Base-by-base conservation (phyloP, 2,797 vertebrate species). In the Chelon labrosus region DNA sequence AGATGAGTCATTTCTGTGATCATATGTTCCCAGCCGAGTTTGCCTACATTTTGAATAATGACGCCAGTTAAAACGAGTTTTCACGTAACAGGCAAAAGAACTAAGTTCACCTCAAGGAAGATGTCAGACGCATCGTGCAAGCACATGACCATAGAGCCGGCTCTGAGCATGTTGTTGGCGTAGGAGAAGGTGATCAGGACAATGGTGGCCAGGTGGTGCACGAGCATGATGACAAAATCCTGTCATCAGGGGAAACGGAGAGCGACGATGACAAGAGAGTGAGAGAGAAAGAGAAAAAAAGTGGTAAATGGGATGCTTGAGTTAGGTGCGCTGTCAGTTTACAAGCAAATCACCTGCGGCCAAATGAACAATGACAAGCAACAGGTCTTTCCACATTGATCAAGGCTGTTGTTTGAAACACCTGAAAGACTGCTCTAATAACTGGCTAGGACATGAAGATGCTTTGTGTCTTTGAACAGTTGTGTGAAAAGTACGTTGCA, bases 191-290 rank as follows among this genome's bases (percentile, higher is more conserved):
- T 96, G 83, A 99, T 96, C 80, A 99, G 96, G 4, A 91, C 87
- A 37, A 99, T 93, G 5, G 97, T 95, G 80, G 95, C 96, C 91
- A 99, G 86, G 76, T 99, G 98, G 93, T 99, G 98, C 63, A 99
- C 88, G 11, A 99, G 96, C 98, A 99, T 99, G 66, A 99, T 95
- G 75, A 97, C 71, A 86, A 99, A 99, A 84, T 99, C 98, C 98
- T 99, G 73, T 76, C 57, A 65, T 65, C 7, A 9, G 37, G 31
- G 61, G 55, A 78, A 76, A 88, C 55, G 38, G 56, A 54, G 10
- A n/a, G 37, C 76, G 27, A 31, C 76, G 27, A 31, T 27, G 25
- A 79, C 8, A 7, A 35, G 31, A 70, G 10, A 69, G 17, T 39
- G 5, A 54, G 14, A 64, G 6, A 49, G 25, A 1, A 11, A 20